Evolutionary conservation across 2,113 vertebrate genomes (phyloP).

Genomic region (Manacus vitellinus): DNA sequence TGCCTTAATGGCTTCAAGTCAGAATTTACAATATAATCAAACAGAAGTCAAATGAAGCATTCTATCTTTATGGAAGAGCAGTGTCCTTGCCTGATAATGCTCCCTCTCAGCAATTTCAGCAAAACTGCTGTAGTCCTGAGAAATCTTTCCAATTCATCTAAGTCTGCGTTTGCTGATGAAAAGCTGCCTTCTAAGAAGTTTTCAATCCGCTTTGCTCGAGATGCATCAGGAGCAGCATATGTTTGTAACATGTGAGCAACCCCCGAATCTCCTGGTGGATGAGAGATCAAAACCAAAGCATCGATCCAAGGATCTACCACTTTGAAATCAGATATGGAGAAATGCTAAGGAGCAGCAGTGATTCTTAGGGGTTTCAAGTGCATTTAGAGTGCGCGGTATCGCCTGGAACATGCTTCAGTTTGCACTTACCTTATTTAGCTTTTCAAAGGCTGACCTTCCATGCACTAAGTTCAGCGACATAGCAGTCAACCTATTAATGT

Average conservation of each 20-base stretch:
- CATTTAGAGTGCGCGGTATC: neutral
- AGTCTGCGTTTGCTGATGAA: neutral
- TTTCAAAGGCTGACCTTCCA: slow-evolving; percentile 35
- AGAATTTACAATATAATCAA: neutral
- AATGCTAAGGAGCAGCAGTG: neutral
- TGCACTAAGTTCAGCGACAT: neutral
- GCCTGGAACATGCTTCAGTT: neutral
- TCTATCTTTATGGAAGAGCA: neutral
- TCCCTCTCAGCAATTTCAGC: neutral
- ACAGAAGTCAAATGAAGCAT: neutral
- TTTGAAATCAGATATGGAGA: neutral
- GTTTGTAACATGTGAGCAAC: neutral
- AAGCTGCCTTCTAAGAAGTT: neutral
- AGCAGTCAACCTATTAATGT: neutral
- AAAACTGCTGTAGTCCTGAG: neutral
- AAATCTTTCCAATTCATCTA: neutral
- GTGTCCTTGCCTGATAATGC: neutral
- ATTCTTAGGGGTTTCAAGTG: neutral
- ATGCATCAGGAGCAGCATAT: neutral
- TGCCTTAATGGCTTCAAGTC: neutral
- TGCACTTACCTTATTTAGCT: neutral
- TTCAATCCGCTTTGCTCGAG: neutral
- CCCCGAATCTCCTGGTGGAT: neutral
- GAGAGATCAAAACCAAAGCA: neutral
- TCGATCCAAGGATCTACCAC: neutral